Evolutionary conservation across 2,113 vertebrate species (phyloP).

Genomic region (Tautogolabrus adspersus): DNA sequence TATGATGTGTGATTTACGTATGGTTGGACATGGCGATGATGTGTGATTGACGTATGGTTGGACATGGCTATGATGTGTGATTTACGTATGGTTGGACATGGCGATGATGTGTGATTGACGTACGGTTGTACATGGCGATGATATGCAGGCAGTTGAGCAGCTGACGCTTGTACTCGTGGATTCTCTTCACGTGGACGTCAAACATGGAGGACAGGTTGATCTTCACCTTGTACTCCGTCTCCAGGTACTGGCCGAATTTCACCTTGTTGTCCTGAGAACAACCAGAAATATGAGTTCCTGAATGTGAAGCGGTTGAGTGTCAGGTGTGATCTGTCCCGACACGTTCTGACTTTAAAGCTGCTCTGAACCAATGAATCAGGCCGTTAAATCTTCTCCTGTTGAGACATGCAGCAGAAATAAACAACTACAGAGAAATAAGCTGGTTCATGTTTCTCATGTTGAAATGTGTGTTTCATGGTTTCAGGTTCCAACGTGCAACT

Average conservation of each 20-base stretch:
- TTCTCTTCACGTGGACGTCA: conserved; percentile 97
- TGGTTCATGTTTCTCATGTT: background rate
- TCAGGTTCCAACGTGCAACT: background rate
- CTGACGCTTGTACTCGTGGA: conserved; percentile 98
- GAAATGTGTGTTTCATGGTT: background rate
- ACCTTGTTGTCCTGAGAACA: conserved; percentile 92
- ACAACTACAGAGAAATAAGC: background rate
- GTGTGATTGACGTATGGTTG: too few species aligned
- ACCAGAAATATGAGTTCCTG: background rate
- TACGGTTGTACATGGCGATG: conserved; percentile 97
- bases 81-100: too few species aligned
- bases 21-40: too few species aligned
- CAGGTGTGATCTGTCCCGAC: background rate
- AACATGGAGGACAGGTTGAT: conserved; percentile 96
- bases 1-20: too few species aligned
- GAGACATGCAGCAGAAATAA: background rate
- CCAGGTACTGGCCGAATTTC: conserved; percentile 92
- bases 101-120: conserved; percentile 48
- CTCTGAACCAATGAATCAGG: background rate
- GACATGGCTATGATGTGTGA: too few species aligned
- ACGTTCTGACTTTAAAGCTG: background rate
- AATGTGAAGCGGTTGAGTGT: conserved; percentile 3
- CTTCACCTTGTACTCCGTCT: conserved; percentile 91
- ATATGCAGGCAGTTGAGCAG: conserved; percentile 96
- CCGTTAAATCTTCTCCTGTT: background rate